A percentile compares a stretch with the other conserved stretches of the same genome.
phyloP scores from a whole-genome alignment of 2,888 invertebrate species.

The Tachystola acroxantha region DNA sequence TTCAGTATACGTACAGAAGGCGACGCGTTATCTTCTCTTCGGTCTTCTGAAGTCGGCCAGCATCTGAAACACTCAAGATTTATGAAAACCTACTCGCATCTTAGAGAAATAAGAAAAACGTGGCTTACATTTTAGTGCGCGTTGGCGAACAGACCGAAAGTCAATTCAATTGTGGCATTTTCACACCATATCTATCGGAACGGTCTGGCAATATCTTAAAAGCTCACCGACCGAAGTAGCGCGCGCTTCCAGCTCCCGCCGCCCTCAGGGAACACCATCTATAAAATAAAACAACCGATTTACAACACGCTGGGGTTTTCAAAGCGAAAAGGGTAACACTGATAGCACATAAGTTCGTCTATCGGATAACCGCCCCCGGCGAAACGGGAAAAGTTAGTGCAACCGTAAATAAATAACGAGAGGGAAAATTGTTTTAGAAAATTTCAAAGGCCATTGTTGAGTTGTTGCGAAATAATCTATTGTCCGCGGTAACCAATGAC shows the following conservation, averaged over 20 bases:
- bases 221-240: slow-evolving; percentile 53
- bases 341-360: slow-evolving; percentile 58
- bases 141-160: slow-evolving; percentile 18
- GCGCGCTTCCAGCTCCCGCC: slow-evolving; percentile 33
- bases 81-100: neutral
- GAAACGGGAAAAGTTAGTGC: slow-evolving; percentile 38
- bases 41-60: slow-evolving; percentile 13
- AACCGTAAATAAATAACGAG: slow-evolving; percentile 41
- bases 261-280: slow-evolving; percentile 61
- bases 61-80: slow-evolving; percentile 27
- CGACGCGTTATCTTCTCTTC: slow-evolving; percentile 79
- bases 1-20: slow-evolving; percentile 99
- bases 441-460: slow-evolving; percentile 23
- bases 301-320: slow-evolving; percentile 67
- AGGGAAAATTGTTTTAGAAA: slow-evolving; percentile 35
- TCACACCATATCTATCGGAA: slow-evolving; percentile 41
- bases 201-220: slow-evolving; percentile 60
- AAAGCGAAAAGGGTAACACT: slow-evolving; percentile 62
- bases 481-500: slow-evolving; percentile 60
- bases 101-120: neutral
- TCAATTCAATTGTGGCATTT: slow-evolving; percentile 42
- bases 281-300: slow-evolving; percentile 76
- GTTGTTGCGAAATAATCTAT: slow-evolving; percentile 46
- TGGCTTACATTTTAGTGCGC: no score
- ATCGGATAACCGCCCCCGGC: slow-evolving; percentile 39